These are phyloP conservation scores for Lynx canadensis DNA, from an alignment of 2,113 vertebrate genomes.

Conservation along the genomic window DNA sequence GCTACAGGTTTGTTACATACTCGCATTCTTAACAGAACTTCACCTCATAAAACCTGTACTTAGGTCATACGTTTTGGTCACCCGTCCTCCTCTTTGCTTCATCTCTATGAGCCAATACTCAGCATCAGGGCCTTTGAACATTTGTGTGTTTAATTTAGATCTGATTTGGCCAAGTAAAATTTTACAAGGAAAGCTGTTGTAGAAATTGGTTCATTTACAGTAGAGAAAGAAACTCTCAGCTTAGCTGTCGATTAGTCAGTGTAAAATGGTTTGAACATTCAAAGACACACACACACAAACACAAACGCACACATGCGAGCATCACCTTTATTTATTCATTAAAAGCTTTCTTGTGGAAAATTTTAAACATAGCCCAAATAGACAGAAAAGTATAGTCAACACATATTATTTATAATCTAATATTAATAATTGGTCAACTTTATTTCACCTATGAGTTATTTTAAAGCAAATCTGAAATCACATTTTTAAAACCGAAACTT, in stretches of 20 bases:
- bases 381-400: neutral
- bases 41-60: neutral
- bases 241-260: neutral
- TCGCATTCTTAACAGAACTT: neutral
- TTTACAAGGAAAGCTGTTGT: neutral
- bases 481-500: neutral
- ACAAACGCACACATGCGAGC: neutral
- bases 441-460: neutral
- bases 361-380: neutral
- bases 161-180: neutral
- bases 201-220: neutral
- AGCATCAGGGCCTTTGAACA: neutral
- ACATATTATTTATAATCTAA: neutral
- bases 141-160: neutral
- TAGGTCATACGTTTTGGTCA: neutral
- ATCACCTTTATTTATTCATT: neutral
- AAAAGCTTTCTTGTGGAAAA: neutral
- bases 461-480: neutral
- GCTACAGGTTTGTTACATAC: neutral
- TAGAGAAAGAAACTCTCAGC: neutral
- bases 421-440: neutral
- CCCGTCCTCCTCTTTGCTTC: neutral
- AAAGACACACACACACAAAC: neutral
- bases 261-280: neutral
- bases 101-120: neutral